Base-by-base conservation (phyloP, 2,888 invertebrate species). In the Tuta absoluta region DNA sequence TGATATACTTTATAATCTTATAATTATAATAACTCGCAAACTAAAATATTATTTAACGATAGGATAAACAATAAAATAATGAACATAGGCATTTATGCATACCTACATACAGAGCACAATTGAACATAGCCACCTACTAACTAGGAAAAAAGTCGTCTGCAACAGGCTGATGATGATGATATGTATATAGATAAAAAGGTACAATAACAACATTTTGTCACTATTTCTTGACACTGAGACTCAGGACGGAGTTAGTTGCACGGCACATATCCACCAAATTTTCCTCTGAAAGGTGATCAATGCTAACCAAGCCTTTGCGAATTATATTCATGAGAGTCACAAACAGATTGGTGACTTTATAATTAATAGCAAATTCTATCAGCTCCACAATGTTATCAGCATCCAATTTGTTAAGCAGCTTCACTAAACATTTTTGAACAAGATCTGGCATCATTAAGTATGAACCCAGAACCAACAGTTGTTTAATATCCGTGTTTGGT, bases 301-400 rank as follows among this genome's bases (percentile, higher is more conserved):
- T 53, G 24, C 19, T 59, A 23, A 59, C 41, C 19, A 41, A 7
- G 14, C 59, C 59, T 38, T 59, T 41, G 17, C 37, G 38, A 21
- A 59, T 17, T 19, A 38, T 41, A 14, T 23, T 59, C 14, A 59
- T 17, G 14, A 59, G 23, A 14, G 21, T 23, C 37, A 48, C n/a
- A 17, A 49, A 7, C 64, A 66, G n/a, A 68, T 72, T 66, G 66
- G 66, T 62, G 72, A 41, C 41, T 41, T 56, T 51, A 49, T 59
- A 58, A 24, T 21, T 59, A 19, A 2, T 11, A 11, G 59, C 59
- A 59, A 59, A 59, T 23, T 59, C 41, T 23, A n/a, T 14, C 14
- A 59, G 21, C 19, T 59, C 59, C 21, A 59, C 19, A 14, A 41
- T 14, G 10, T 59, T 59, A 23, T 59, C 23, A 5, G 19, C 41